Evolutionary conservation across 92 coral and sea anemone species (phyloP), one percentile per base, ranked within the genome.

Genomic region (Pocillopora grandis): DNA sequence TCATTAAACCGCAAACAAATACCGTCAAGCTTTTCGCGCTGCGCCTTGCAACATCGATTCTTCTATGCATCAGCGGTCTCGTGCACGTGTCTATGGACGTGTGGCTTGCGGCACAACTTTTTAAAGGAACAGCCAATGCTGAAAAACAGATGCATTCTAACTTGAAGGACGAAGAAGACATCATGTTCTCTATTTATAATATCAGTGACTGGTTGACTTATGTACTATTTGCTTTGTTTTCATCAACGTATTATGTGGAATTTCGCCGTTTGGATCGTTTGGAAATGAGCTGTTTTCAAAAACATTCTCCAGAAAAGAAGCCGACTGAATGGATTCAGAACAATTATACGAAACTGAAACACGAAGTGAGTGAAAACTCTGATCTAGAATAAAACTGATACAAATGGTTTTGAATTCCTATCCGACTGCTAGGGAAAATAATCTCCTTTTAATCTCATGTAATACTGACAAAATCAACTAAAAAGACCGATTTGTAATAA

Each of bases 151-250:
- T 68, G 68, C 33, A 76, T 35, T 76, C 69, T 1, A 35, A 9
- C 15, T 14, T 56, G 10, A 37, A 2, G 9, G 80, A 76, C 3
- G 11, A 21, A 35, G 59, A 62, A 0, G 18, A 58, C 14, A 36
- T 5, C 23, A 42, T 42, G 49, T 42, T 42, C 49, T 5, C 61
- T 60, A 66, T 35, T 16, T 81, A 90, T 56, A 87, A 91, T 33
- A 81, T 88, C 61, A 88, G 88, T 48, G 92, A 91, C 69, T 88
- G 94, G 94, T 31, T 91, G 80, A 91, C 89, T 8, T 90, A 84
- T 18, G 62, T 84, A 37, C 88, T 87, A 15, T 91, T 91, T 66
- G 89, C 86, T 11, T n/a, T 88, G 35, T 91, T 91, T 58, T 77
- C 88, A 2, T 62, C 67, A 82, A 88, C 90, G 33, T 91, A 76